Base-by-base conservation (phyloP, 2,113 vertebrate genomes). In the Chaenogobius annularis region DNA sequence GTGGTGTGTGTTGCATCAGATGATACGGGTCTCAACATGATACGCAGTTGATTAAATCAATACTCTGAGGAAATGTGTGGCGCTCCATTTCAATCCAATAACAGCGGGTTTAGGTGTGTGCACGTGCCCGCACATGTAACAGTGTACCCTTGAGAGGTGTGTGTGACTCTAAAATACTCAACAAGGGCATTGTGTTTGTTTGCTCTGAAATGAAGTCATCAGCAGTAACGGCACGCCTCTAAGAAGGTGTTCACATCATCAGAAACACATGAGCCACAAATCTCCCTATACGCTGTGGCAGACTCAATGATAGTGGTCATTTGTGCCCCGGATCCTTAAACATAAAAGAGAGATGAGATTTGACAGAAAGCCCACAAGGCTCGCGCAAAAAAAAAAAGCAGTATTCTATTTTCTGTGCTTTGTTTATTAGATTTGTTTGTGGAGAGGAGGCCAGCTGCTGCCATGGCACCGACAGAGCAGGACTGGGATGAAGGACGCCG, bases 11-110 rank as follows among this genome's bases (percentile, higher is more conserved):
- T 90, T 91, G 88, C 90, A 88, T 90, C 84, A 86, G 82, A 90
- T 90, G 91, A 90, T 90, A 88, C 77, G 85, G 90, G 85, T 83
- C 82, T 88, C 84, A 89, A 91, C 91, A 90, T 90, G 90, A 92
- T 90, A 90, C 72, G 69, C 89, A 81, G 85, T 89, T 90, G 90
- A 92, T 92, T 92, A 85, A 90, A 92, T 92, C 91, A 91, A 92
- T 92, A 92, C 90, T 90, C 89, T 44, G 66, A 92, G 91, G 91
- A 92, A 92, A 92, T 90, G 87, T 89, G 85, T 20, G 47, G 83
- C 58, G 81, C 74, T 90, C 88, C 82, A 88, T 91, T 91, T 90
- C 90, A 89, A 84, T 90, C 86, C 91, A 90, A 90, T 92, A 91
- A 91, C 85, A 70, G 78, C 63, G 74, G 85, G 48, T 82, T 76